Evolutionary conservation across 2,797 vertebrate genomes (phyloP).

Genomic region (Pipistrellus kuhlii): DNA sequence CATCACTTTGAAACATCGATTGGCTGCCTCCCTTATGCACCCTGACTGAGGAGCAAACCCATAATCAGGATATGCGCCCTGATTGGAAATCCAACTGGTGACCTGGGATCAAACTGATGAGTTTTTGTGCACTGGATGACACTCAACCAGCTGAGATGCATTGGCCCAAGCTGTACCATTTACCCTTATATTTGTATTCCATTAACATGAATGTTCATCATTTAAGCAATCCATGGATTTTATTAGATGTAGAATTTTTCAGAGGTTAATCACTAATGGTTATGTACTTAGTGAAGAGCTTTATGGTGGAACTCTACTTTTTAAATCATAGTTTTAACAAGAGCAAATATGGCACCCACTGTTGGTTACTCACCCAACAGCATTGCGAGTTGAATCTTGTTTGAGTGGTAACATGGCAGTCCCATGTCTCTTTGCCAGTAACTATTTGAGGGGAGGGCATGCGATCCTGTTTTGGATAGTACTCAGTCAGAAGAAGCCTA

Average conservation of each 20-base stretch:
- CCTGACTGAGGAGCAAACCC: no score
- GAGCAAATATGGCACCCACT: neutral
- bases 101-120: no score
- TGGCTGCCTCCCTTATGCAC: no score
- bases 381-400: neutral
- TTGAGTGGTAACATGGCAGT: neutral
- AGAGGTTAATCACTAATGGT: neutral
- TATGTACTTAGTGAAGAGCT: neutral
- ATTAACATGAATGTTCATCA: neutral
- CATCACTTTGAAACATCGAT: no score
- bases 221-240: neutral
- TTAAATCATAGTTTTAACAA: neutral
- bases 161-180: neutral
- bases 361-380: neutral
- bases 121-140: no score
- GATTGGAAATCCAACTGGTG: no score
- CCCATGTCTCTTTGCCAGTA: neutral
- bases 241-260: neutral
- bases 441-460: neutral
- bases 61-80: no score
- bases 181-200: neutral
- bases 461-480: neutral
- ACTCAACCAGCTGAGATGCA: no score
- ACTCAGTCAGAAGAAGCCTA: neutral
- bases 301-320: neutral